Conservation (phyloP, 1,140 invertebrate genomes). For the Berghia stephanieae region DNA sequence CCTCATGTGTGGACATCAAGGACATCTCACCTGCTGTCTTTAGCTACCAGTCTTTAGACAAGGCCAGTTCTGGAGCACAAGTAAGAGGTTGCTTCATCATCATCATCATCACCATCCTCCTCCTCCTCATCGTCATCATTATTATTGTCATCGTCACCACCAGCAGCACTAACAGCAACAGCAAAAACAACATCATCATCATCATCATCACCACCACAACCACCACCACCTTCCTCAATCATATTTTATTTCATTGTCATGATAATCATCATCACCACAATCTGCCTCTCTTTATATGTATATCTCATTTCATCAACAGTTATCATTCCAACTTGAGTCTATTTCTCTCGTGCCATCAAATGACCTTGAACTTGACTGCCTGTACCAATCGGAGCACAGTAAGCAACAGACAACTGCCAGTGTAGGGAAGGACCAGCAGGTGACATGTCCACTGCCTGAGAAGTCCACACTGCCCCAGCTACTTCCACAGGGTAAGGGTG, state of each 20-base stretch:
- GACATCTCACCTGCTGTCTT: slow-evolving; percentile 42
- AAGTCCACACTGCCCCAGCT: slow-evolving; percentile 40
- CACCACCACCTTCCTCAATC: neutral
- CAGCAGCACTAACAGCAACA: neutral
- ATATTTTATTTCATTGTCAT: neutral
- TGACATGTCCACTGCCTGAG: slow-evolving; percentile 49
- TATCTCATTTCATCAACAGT: slow-evolving; percentile 35
- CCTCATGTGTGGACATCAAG: slow-evolving; percentile 44
- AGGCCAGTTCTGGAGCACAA: too few relatives aligned
- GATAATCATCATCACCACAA: neutral
- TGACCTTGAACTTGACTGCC: slow-evolving; percentile 44
- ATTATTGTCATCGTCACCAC: neutral
- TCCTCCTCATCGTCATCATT: neutral
- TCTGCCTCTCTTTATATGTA: too few relatives aligned
- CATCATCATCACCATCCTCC: neutral
- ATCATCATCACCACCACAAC: neutral
- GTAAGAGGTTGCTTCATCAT: too few relatives aligned
- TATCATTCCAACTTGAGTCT: slow-evolving; percentile 49
- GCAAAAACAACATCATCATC: neutral
- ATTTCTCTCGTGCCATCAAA: slow-evolving; percentile 36
- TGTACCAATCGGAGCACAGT: slow-evolving; percentile 41
- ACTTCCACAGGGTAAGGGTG: slow-evolving; percentile 56
- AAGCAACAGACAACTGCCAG: slow-evolving; percentile 46
- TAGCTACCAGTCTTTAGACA: slow-evolving; percentile 40
- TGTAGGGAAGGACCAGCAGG: slow-evolving; percentile 38